Conservation (phyloP, 2,888 invertebrate species). For the Caenorhabditis sp. region DNA sequence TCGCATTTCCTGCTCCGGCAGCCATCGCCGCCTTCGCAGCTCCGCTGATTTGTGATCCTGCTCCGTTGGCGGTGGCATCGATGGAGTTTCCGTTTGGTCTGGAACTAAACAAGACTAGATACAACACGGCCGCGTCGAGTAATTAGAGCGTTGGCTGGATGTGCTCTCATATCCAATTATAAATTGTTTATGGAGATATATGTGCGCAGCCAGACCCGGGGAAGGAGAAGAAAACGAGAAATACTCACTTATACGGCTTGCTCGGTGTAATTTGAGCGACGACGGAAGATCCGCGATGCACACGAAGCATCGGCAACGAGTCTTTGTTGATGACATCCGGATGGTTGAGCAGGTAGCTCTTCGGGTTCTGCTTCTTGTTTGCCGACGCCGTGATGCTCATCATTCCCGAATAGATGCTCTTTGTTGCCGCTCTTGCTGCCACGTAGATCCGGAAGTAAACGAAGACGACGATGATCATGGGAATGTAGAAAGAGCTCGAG, state of each 20-base stretch:
- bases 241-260: conserved; percentile 61
- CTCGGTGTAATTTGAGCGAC: conserved; percentile 58
- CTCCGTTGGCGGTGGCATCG: conserved; percentile 36
- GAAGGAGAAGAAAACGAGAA: too few relatives aligned
- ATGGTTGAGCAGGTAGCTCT: conserved; percentile 79
- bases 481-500: conserved; percentile 97
- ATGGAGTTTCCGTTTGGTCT: conserved; percentile 57
- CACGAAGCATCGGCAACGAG: conserved; percentile 79
- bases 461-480: conserved; percentile 97
- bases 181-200: conserved; percentile 52
- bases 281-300: conserved; percentile 79
- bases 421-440: conserved; percentile 87
- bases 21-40: conserved; percentile 19
- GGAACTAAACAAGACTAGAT: too few relatives aligned
- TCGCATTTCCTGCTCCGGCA: conserved; percentile 30
- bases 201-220: too few relatives aligned
- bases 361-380: conserved; percentile 81
- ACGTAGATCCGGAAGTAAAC: conserved; percentile 98
- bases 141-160: background rate
- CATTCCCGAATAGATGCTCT: conserved; percentile 80
- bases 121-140: too few relatives aligned
- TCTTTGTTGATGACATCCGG: conserved; percentile 78
- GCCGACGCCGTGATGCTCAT: conserved; percentile 75
- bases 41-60: conserved; percentile 42
- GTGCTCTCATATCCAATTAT: conserved; percentile 49